Conservation (phyloP, 2,797 vertebrate genomes). For the Decapterus maruadsi region DNA sequence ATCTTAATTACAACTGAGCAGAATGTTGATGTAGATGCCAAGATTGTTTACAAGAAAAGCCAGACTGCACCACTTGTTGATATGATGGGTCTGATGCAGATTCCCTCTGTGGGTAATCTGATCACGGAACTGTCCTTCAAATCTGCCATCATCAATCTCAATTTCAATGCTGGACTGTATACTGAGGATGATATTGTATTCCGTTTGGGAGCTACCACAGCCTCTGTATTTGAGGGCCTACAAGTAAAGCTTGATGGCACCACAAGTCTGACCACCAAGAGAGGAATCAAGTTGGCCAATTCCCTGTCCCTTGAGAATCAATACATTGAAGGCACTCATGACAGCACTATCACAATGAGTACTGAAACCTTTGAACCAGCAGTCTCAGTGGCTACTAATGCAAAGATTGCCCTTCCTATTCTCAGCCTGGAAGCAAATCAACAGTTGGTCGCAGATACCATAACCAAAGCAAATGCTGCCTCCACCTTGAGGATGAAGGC, state of each 20-base stretch:
- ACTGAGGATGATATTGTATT: slow-evolving; percentile 90
- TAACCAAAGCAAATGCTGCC: slow-evolving; percentile 83
- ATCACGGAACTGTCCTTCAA: slow-evolving; percentile 93
- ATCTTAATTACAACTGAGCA: slow-evolving; percentile 91
- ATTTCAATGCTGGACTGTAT: slow-evolving; percentile 87
- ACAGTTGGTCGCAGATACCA: slow-evolving; percentile 88
- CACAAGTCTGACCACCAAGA: slow-evolving; percentile 90
- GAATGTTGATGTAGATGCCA: slow-evolving; percentile 88
- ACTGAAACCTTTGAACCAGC: slow-evolving; percentile 84
- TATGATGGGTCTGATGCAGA: slow-evolving; percentile 81
- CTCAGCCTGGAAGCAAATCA: slow-evolving; percentile 88
- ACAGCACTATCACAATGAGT: slow-evolving; percentile 88
- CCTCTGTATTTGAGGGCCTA: slow-evolving; percentile 88
- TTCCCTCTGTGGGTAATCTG: slow-evolving; percentile 91
- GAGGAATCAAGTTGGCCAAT: slow-evolving; percentile 91
- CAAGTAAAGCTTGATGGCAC: slow-evolving; percentile 92
- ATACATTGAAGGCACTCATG: slow-evolving; percentile 88
- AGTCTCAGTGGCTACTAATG: slow-evolving; percentile 81
- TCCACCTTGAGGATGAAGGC: slow-evolving; percentile 86
- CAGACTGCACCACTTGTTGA: slow-evolving; percentile 80
- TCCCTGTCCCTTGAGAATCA: slow-evolving; percentile 87
- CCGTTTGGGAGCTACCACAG: slow-evolving; percentile 87
- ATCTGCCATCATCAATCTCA: slow-evolving; percentile 91
- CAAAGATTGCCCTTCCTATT: slow-evolving; percentile 81
- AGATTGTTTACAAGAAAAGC: slow-evolving; percentile 91